Evolutionary conservation across 2,113 vertebrate genomes (phyloP).

Genomic region (Tragelaphus strepsiceros): DNA sequence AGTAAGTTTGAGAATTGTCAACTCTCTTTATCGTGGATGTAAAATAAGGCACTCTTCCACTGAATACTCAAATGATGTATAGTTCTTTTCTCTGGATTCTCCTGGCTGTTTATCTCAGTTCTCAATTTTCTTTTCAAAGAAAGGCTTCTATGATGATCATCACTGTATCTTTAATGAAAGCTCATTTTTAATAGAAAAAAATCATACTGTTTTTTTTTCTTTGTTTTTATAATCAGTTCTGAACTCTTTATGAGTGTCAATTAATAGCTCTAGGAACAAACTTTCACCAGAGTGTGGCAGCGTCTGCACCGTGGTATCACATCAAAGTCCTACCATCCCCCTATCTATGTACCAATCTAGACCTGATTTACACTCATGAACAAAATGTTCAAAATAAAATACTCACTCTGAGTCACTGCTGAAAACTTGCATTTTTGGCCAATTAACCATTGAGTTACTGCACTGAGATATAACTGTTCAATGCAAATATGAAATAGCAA

Average conservation of each 20-base stretch:
- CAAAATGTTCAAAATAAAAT: not conserved
- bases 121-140: not conserved
- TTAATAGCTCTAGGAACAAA: not conserved
- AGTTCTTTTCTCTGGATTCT: not conserved
- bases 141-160: not conserved
- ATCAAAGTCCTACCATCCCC: not conserved
- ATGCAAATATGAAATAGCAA: not conserved
- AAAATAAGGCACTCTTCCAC: not conserved
- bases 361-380: not conserved
- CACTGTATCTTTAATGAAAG: not conserved
- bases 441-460: not conserved
- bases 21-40: not conserved
- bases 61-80: not conserved
- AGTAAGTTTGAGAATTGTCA: not conserved
- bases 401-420: not conserved
- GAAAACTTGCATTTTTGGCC: not conserved
- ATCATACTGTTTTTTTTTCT: not conserved
- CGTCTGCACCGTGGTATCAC: fast-evolving
- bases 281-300: not conserved
- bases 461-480: not conserved
- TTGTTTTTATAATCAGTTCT: not conserved
- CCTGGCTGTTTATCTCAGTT: not conserved
- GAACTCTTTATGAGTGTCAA: not conserved
- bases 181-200: not conserved
- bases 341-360: not conserved